phyloP scores from a whole-genome alignment of 2,797 vertebrate species.

The Poecilia gillii region DNA sequence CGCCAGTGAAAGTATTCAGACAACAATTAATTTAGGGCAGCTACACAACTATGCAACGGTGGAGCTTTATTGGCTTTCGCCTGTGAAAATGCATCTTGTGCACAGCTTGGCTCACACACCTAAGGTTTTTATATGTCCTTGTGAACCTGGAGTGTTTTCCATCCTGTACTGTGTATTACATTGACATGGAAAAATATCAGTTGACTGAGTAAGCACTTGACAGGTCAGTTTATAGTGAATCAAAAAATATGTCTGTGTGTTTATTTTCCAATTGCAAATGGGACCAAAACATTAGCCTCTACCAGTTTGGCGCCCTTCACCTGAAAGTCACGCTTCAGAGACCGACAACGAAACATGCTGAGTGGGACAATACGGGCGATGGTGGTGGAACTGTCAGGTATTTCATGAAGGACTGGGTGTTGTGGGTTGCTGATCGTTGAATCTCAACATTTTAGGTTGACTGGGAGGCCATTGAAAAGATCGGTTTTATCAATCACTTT shows the following conservation, averaged over 20 bases:
- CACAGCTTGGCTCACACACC: constrained; percentile 42
- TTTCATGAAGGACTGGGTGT: constrained; percentile 21
- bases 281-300: constrained; percentile 17
- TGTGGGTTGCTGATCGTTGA: constrained; percentile 35
- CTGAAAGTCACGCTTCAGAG: constrained; percentile 43
- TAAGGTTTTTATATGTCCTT: constrained; percentile 55
- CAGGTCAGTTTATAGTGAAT: not conserved
- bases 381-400: constrained; percentile 14
- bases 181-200: not conserved
- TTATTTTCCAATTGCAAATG: constrained; percentile 25
- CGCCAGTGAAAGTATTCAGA: constrained; percentile 11
- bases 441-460: constrained; percentile 17
- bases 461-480: constrained; percentile 28
- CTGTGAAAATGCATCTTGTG: constrained; percentile 50
- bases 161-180: not conserved
- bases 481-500: constrained; percentile 6
- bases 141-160: constrained; percentile 52
- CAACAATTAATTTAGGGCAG: constrained; percentile 39
- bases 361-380: constrained; percentile 33
- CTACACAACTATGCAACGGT: constrained; percentile 42
- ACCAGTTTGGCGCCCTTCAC: constrained; percentile 10
- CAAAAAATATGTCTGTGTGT: not conserved
- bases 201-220: constrained; percentile 10
- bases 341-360: constrained; percentile 56
- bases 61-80: constrained; percentile 47